phyloP scores from a whole-genome alignment of 2,113 vertebrate species.

The Mormoops blainvillei region DNA sequence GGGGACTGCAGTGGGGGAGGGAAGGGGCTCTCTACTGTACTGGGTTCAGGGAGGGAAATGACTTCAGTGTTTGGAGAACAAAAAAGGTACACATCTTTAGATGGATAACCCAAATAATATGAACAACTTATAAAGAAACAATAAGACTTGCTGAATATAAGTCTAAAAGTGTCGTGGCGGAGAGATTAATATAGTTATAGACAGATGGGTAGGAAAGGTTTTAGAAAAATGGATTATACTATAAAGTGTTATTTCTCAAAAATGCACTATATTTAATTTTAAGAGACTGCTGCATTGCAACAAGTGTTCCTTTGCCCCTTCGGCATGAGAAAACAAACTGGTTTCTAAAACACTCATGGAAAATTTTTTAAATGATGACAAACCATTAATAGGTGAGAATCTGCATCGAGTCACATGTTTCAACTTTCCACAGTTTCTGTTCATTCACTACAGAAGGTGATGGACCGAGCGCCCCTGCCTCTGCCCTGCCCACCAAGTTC shows the following conservation, averaged over 20 bases:
- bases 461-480: fast-evolving
- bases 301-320: background rate
- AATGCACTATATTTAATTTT: background rate
- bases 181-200: background rate
- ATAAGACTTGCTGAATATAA: background rate
- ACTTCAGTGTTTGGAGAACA: background rate
- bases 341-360: background rate
- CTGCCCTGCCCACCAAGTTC: background rate
- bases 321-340: background rate
- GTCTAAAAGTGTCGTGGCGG: background rate
- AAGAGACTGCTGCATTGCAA: background rate
- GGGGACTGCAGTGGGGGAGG: fast-evolving
- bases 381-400: too few species aligned
- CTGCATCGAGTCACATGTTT: fast-evolving
- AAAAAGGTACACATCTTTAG: background rate
- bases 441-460: fast-evolving
- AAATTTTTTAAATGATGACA: background rate
- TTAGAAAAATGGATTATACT: background rate
- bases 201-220: background rate
- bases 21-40: background rate
- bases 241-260: background rate
- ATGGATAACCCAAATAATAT: background rate
- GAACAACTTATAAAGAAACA: background rate
- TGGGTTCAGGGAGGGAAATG: background rate
- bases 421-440: fast-evolving